Conservation (phyloP, 2,888 invertebrate species). For the Theretra japonica region DNA sequence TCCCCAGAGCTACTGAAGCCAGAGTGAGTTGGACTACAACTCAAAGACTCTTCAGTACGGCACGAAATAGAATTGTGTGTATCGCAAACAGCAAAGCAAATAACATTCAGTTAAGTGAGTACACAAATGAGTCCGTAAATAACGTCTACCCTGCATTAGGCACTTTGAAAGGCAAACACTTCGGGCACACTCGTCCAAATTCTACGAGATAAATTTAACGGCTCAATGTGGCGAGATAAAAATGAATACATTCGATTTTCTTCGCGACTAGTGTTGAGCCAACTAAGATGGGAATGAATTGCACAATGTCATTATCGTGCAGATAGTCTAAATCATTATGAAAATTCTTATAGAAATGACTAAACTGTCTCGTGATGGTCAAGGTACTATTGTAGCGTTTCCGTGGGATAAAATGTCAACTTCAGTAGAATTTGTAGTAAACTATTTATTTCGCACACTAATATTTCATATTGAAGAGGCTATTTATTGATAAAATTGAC, state of each 20-base stretch:
- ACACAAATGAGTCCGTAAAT: constrained; percentile 21
- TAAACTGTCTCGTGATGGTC: neutral
- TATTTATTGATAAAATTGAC: too few species aligned
- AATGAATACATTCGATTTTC: constrained; percentile 41
- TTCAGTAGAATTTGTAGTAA: too few species aligned
- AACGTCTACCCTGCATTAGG: constrained; percentile 11
- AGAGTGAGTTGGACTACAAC: neutral
- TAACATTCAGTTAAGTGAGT: constrained; percentile 11
- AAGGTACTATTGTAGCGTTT: too few species aligned
- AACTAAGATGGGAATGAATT: constrained; percentile 8
- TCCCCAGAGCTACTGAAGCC: neutral
- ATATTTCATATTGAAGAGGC: too few species aligned
- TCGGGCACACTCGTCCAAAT: constrained; percentile 30
- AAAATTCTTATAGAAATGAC: neutral
- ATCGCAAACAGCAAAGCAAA: constrained; percentile 16
- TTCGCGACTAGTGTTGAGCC: constrained; percentile 5
- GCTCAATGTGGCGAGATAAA: constrained; percentile 37
- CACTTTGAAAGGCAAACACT: constrained; percentile 29
- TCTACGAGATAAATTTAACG: constrained; percentile 41
- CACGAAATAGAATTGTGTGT: constrained; percentile 14
- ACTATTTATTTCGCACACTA: too few species aligned
- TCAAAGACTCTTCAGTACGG: neutral
- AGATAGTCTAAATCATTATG: neutral
- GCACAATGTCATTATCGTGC: neutral
- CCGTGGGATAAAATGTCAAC: too few species aligned